Percentiles rank a stretch among this genome's conserved stretches.
These are phyloP conservation scores for Oegoconia quadripuncta DNA, from an alignment of 2,888 invertebrate species.

Conservation along the genomic window DNA sequence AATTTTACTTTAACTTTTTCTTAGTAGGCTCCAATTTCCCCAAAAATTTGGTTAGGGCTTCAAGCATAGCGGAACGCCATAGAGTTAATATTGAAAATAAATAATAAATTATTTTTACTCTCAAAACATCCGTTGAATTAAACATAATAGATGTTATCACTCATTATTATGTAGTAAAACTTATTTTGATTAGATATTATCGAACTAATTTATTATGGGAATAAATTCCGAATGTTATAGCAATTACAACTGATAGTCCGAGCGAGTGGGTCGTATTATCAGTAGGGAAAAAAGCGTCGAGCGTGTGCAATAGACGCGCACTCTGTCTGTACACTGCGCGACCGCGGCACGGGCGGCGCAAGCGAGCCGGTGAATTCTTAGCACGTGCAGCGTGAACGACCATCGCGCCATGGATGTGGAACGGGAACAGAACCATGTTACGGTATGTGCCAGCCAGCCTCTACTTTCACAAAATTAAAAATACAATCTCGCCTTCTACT, in stretches of 20 bases:
- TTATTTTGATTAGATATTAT: constrained; percentile 21
- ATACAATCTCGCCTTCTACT: neutral
- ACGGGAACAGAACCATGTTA: constrained; percentile 31
- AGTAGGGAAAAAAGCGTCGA: constrained; percentile 45
- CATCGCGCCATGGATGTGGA: constrained; percentile 33
- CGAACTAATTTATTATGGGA: constrained; percentile 20
- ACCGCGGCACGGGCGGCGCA: constrained; percentile 38
- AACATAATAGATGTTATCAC: too few species aligned
- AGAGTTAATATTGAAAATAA: too few species aligned
- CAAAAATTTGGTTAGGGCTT: too few species aligned
- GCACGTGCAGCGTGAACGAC: constrained; percentile 21
- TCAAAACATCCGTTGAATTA: too few species aligned
- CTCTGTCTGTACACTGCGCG: constrained; percentile 40
- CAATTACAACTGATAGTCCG: constrained; percentile 46
- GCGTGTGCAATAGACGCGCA: constrained; percentile 38
- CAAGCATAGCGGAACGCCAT: too few species aligned
- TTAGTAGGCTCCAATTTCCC: too few species aligned
- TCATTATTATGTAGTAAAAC: neutral
- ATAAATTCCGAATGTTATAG: constrained; percentile 29
- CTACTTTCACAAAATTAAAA: constrained; percentile 8
- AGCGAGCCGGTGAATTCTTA: constrained; percentile 24
- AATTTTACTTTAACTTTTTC: too few species aligned
- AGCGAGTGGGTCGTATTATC: constrained; percentile 50
- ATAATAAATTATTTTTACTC: too few species aligned
- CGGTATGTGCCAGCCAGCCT: constrained; percentile 38